Percentiles rank a stretch among this genome's conserved stretches.
Conservation (phyloP, 2,113 vertebrate species). For the Myiopsitta monachus region DNA sequence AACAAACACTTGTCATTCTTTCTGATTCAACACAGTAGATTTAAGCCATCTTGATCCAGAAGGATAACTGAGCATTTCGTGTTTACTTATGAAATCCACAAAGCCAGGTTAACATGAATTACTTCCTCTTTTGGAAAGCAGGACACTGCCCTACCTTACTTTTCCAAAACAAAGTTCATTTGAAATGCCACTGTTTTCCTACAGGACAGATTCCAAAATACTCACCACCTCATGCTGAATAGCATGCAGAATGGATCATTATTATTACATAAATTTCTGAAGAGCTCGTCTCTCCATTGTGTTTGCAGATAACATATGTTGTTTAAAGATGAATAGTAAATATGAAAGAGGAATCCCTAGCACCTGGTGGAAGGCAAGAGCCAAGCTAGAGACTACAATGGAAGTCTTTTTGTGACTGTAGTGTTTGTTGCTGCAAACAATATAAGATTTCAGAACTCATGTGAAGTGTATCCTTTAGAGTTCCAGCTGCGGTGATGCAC, state of each 20-base stretch:
- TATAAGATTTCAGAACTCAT: not conserved
- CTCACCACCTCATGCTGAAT: not conserved
- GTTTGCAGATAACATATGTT: not conserved
- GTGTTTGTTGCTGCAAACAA: conserved; percentile 28
- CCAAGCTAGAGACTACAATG: not conserved
- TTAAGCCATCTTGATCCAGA: not conserved
- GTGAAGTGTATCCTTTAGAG: conserved; percentile 6
- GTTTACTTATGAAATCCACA: not conserved
- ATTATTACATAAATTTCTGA: not conserved
- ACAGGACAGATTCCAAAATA: not conserved
- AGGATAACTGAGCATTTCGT: not conserved
- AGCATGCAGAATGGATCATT: not conserved
- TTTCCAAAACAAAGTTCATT: not conserved
- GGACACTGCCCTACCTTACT: not conserved
- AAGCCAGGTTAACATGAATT: not conserved
- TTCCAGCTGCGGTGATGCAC: not conserved
- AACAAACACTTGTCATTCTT: not conserved
- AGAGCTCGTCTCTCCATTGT: not conserved
- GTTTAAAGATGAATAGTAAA: conserved; percentile 4
- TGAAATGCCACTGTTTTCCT: not conserved
- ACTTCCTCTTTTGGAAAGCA: not conserved
- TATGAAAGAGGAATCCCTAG: not conserved
- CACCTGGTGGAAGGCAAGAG: not conserved
- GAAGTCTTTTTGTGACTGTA: not conserved
- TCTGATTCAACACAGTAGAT: not conserved